A percentile compares a stretch with the other conserved stretches of the same genome.
Conservation (phyloP, 1,140 invertebrate genomes). For the Yoshiicerus persimilis region DNA sequence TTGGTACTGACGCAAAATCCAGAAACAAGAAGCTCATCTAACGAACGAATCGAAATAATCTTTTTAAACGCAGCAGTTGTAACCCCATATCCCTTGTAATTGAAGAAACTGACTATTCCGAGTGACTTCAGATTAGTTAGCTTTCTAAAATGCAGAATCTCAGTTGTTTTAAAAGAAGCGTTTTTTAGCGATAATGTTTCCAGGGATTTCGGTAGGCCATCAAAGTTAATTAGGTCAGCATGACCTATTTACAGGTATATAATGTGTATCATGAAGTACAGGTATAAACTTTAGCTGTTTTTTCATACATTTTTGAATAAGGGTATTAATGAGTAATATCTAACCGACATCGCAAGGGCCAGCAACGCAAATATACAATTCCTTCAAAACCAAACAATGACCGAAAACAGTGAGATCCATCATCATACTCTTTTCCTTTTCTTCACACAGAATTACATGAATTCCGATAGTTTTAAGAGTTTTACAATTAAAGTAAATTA, state of each 20-base stretch:
- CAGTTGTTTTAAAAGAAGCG: neutral
- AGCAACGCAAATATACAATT: constrained; percentile 35
- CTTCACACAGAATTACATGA: constrained; percentile 24
- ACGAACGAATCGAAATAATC: neutral
- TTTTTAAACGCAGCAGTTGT: neutral
- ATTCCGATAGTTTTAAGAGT: constrained; percentile 5
- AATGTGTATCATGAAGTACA: neutral
- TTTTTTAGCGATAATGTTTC: constrained; percentile 25
- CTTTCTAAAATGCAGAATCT: neutral
- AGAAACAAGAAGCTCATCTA: constrained; percentile 28
- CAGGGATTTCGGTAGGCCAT: constrained; percentile 4
- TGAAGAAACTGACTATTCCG: constrained; percentile 2
- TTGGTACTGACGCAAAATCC: constrained; percentile 11
- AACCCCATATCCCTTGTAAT: neutral
- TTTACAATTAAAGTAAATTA: neutral
- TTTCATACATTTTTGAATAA: neutral
- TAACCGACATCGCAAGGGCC: neutral
- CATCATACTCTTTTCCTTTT: neutral
- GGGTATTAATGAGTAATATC: neutral
- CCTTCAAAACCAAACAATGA: neutral
- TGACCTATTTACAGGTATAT: neutral
- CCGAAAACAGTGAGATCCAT: constrained; percentile 24
- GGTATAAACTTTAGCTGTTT: neutral
- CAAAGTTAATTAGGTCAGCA: constrained; percentile 13
- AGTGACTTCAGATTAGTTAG: neutral